phyloP scores from a whole-genome alignment of 2,888 invertebrate species.

The Rhabditoides inermis region DNA sequence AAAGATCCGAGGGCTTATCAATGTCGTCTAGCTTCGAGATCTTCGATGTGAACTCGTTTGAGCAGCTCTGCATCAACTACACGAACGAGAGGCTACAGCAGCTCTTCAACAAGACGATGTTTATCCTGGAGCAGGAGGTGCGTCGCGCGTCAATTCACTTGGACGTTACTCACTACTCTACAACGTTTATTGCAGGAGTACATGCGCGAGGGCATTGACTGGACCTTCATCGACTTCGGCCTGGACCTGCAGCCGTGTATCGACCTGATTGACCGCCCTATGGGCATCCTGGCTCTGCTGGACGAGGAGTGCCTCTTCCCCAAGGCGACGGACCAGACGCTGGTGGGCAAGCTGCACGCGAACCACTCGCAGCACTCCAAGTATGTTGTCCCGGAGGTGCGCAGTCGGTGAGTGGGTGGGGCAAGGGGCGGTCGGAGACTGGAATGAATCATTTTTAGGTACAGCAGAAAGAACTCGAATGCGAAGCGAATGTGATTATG shows the following conservation, averaged over 20 bases:
- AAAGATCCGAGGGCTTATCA: no score
- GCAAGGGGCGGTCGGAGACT: no score
- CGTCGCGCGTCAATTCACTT: no score
- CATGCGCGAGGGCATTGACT: constrained; percentile 95
- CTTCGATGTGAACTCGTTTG: constrained; percentile 79
- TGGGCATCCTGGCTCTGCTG: constrained; percentile 93
- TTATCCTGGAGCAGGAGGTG: constrained; percentile 94
- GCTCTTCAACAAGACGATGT: constrained; percentile 99
- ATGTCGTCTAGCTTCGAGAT: constrained; percentile 36
- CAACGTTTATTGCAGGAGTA: no score
- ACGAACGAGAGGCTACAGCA: constrained; percentile 98
- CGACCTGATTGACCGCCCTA: constrained; percentile 89
- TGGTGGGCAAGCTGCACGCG: constrained; percentile 87
- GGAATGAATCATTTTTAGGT: no score
- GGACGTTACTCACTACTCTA: no score
- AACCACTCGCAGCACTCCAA: constrained; percentile 93
- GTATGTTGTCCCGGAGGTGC: constrained; percentile 68
- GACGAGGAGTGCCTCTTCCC: constrained; percentile 99
- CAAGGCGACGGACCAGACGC: constrained; percentile 95
- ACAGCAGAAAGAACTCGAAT: no score
- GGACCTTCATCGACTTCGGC: constrained; percentile 99
- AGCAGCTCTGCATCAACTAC: constrained; percentile 97
- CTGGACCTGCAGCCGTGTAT: constrained; percentile 96
- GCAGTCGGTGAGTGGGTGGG: no score
- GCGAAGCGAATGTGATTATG: no score